A percentile compares a stretch with the other conserved stretches of the same genome.
Conservation (phyloP, 2,888 invertebrate species). For the Pterostichus madidus region DNA sequence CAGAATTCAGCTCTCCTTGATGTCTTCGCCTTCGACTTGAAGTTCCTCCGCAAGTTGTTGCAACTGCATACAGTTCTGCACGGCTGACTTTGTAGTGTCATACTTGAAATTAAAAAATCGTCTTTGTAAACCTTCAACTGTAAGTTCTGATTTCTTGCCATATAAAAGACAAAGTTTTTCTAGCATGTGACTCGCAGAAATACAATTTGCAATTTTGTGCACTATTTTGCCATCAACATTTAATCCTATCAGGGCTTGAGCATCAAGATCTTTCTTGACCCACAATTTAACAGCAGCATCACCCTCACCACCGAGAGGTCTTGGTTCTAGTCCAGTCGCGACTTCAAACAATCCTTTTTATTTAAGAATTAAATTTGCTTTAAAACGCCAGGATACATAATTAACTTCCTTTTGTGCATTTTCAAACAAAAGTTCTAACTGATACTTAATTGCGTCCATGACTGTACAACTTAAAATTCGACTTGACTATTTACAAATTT, state of each 20-base stretch:
- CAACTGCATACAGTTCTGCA: slow-evolving; percentile 1
- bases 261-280: slow-evolving; percentile 23
- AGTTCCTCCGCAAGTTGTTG: too few relatives aligned
- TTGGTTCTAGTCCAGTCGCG: neutral
- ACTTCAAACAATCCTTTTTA: slow-evolving; percentile 1
- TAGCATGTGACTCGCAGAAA: neutral
- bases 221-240: slow-evolving; percentile 17
- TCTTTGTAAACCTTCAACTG: slow-evolving; percentile 21
- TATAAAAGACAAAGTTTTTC: slow-evolving; percentile 22
- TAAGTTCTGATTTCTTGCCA: slow-evolving; percentile 21
- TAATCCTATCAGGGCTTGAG: slow-evolving; percentile 21
- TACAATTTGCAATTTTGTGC: slow-evolving; percentile 41
- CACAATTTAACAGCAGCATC: neutral
- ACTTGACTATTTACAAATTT: too few relatives aligned
- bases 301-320: neutral
- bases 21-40: neutral
- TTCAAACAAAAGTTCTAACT: neutral
- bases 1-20: slow-evolving; percentile 46
- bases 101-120: slow-evolving; percentile 4
- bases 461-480: neutral
- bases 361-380: too few relatives aligned
- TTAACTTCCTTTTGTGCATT: neutral
- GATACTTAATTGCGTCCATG: neutral
- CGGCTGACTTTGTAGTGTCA: neutral
- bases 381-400: neutral